A percentile compares a stretch with the other conserved stretches of the same genome.
These are phyloP conservation scores for Zosterops japonicus DNA, from an alignment of 2,113 vertebrate species.

Conservation along the genomic window DNA sequence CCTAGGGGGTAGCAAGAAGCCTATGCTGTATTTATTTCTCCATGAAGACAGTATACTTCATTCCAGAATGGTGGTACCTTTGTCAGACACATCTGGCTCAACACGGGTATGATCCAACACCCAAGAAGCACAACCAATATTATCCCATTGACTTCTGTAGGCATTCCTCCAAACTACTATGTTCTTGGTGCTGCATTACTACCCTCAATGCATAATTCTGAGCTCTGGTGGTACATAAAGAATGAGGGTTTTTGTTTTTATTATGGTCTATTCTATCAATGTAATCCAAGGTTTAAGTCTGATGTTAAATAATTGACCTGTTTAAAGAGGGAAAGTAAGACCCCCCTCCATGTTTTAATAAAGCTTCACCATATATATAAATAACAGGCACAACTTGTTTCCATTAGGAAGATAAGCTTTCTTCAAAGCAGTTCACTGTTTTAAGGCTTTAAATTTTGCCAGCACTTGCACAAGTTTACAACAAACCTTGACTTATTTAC, in stretches of 20 bases:
- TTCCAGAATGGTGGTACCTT: background rate
- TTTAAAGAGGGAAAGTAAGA: background rate
- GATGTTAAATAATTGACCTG: background rate
- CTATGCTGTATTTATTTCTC: background rate
- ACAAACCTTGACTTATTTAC: slow-evolving; percentile 87
- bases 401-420: slow-evolving; percentile 60
- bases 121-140: background rate
- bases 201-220: background rate
- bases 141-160: background rate
- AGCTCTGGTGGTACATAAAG: background rate
- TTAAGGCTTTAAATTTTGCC: slow-evolving; percentile 79
- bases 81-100: background rate
- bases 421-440: slow-evolving; percentile 76
- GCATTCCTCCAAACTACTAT: background rate
- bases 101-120: background rate
- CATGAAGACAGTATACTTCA: background rate
- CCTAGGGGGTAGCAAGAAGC: background rate
- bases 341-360: background rate
- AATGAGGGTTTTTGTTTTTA: background rate
- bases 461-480: slow-evolving; percentile 71
- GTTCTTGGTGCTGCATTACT: background rate
- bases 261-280: background rate
- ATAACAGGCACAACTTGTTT: slow-evolving; percentile 37
- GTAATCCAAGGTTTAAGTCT: background rate
- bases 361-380: background rate